Evolutionary conservation across 2,113 vertebrate species (phyloP).

Genomic region (Syrmaticus mikado): DNA sequence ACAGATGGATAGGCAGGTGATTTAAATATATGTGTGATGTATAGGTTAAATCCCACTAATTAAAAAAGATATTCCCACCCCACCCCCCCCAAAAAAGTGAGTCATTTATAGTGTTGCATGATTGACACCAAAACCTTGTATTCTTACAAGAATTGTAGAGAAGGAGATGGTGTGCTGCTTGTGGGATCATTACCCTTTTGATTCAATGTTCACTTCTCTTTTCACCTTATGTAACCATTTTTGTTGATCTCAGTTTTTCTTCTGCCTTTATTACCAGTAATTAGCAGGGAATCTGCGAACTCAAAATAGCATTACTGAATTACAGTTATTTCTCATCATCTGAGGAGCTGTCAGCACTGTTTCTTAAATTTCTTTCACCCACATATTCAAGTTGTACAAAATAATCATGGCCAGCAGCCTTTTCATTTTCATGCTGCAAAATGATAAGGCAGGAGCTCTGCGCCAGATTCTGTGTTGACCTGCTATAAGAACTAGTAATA

Average conservation of each 20-base stretch:
- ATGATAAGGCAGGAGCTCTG: neutral
- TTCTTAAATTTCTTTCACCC: neutral
- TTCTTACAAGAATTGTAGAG: neutral
- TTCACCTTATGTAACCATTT: slow-evolving; percentile 14
- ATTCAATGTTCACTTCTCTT: slow-evolving; percentile 20
- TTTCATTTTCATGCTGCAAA: neutral
- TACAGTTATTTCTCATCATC: neutral
- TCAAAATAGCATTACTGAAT: neutral
- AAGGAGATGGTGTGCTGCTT: neutral
- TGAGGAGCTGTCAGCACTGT: neutral
- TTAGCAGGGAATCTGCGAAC: slow-evolving; percentile 16
- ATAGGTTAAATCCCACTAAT: neutral
- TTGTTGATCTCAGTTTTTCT: slow-evolving; percentile 28
- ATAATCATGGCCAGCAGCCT: neutral
- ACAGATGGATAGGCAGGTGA: slow-evolving; percentile 22
- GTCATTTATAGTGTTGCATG: neutral
- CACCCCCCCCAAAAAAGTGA: neutral
- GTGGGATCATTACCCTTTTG: slow-evolving; percentile 46
- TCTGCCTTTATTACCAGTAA: slow-evolving; percentile 47
- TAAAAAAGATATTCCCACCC: neutral
- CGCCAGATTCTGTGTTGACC: neutral
- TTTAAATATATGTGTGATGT: neutral
- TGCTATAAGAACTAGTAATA: neutral
- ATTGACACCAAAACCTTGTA: neutral
- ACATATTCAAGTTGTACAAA: neutral